These are phyloP conservation scores for Subacronicta megacephala DNA, from an alignment of 2,888 invertebrate species.

Conservation along the genomic window DNA sequence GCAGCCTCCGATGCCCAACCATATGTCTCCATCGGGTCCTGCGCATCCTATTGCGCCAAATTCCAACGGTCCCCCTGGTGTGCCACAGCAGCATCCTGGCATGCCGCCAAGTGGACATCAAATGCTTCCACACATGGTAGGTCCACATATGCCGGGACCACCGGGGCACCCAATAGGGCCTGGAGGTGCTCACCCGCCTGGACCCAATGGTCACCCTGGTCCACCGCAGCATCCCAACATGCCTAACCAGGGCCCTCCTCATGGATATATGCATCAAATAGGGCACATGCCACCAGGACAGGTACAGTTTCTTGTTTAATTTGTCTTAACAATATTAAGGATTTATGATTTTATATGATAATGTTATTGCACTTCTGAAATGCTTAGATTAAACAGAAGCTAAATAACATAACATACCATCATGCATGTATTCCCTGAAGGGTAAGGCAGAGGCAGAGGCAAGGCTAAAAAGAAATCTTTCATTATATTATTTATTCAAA, in stretches of 20 bases:
- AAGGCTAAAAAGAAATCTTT: too few relatives aligned
- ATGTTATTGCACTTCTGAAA: not conserved
- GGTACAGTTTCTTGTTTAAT: constrained; percentile 61
- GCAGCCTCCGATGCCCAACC: constrained; percentile 82
- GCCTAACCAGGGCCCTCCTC: constrained; percentile 89
- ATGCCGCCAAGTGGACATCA: constrained; percentile 83
- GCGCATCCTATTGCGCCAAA: constrained; percentile 76
- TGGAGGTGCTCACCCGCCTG: constrained; percentile 76
- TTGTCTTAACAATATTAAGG: too few relatives aligned
- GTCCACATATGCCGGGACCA: constrained; percentile 81
- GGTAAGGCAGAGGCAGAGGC: too few relatives aligned
- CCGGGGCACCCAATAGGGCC: constrained; percentile 82
- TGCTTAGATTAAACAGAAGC: too few relatives aligned
- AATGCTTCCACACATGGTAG: constrained; percentile 85
- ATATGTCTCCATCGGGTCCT: constrained; percentile 82
- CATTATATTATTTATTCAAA: too few relatives aligned
- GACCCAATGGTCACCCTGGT: constrained; percentile 88
- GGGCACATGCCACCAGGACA: constrained; percentile 88
- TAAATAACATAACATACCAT: too few relatives aligned
- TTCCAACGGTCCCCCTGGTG: constrained; percentile 80
- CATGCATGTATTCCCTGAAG: too few relatives aligned
- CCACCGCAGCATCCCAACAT: constrained; percentile 85
- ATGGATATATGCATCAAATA: constrained; percentile 91
- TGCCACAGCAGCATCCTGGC: constrained; percentile 80
- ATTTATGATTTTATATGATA: too few relatives aligned